phyloP scores from a whole-genome alignment of 2,888 invertebrate species.

The Athalia rosae region DNA sequence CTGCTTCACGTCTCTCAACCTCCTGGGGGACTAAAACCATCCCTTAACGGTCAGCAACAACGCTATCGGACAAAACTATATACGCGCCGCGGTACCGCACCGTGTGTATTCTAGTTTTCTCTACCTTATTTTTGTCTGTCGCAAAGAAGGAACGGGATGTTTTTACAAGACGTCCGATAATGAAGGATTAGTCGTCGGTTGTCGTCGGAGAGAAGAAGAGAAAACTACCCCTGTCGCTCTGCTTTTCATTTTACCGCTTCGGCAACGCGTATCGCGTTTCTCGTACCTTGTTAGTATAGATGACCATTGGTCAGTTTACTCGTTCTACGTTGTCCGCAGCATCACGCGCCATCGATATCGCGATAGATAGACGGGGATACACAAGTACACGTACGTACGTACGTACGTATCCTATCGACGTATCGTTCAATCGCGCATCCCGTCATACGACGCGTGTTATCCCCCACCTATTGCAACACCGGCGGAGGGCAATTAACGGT shows the following conservation, averaged over 20 bases:
- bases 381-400: too few species aligned
- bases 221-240: not conserved
- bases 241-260: not conserved
- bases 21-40: conserved; percentile 17
- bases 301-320: conserved; percentile 30
- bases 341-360: conserved; percentile 48
- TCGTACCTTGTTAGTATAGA: too few species aligned
- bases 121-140: not conserved
- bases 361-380: conserved; percentile 49
- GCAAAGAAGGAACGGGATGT: not conserved
- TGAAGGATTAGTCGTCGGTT: conserved; percentile 67
- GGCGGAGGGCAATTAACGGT: conserved; percentile 61
- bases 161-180: conserved; percentile 52
- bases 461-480: conserved; percentile 45
- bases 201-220: conserved; percentile 61
- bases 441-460: conserved; percentile 52
- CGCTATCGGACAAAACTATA: not conserved
- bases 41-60: not conserved
- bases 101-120: not conserved
- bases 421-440: conserved; percentile 53
- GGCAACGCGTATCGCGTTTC: not conserved
- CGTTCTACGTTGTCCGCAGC: not conserved
- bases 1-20: not conserved
- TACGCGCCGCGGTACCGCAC: not conserved
- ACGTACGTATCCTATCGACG: conserved; percentile 55